Percentiles rank a stretch among this genome's conserved stretches.
phyloP scores from a whole-genome alignment of 1,140 invertebrate species.

The Whitmania pigra region DNA sequence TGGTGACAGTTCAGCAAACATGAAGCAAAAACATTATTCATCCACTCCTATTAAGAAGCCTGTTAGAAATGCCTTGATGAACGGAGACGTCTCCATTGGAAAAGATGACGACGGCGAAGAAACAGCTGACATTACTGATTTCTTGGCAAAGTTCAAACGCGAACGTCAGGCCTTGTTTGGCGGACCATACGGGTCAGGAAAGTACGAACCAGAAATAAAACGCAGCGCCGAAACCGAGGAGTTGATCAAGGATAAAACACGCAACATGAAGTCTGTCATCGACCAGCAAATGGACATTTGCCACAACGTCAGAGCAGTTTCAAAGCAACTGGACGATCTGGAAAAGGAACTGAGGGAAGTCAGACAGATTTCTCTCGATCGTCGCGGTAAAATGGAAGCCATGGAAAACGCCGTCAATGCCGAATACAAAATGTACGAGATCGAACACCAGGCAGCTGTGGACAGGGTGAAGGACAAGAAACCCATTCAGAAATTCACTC shows the following conservation, averaged over 20 bases:
- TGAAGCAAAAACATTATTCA: too few species aligned
- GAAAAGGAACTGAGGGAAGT: conserved; percentile 15
- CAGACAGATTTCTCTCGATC: conserved; percentile 12
- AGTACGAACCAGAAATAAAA: background rate
- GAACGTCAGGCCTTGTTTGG: conserved; percentile 9
- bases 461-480: conserved; percentile 7
- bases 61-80: too few species aligned
- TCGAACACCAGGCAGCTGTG: conserved; percentile 9
- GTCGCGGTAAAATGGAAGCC: conserved; percentile 12
- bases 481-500: conserved; percentile 11
- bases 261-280: conserved; percentile 13
- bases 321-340: conserved; percentile 14
- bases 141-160: conserved; percentile 14
- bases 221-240: conserved; percentile 13
- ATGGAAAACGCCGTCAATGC: conserved; percentile 11
- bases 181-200: background rate
- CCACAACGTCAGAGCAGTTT: background rate
- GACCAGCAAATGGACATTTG: conserved; percentile 18
- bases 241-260: conserved; percentile 12
- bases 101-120: background rate
- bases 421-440: conserved; percentile 14
- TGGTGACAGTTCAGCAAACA: background rate
- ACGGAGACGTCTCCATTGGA: background rate
- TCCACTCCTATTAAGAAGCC: background rate
- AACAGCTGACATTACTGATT: background rate